Evolutionary conservation across 2,113 vertebrate genomes (phyloP).

Genomic region (Ochotona curzoniae): DNA sequence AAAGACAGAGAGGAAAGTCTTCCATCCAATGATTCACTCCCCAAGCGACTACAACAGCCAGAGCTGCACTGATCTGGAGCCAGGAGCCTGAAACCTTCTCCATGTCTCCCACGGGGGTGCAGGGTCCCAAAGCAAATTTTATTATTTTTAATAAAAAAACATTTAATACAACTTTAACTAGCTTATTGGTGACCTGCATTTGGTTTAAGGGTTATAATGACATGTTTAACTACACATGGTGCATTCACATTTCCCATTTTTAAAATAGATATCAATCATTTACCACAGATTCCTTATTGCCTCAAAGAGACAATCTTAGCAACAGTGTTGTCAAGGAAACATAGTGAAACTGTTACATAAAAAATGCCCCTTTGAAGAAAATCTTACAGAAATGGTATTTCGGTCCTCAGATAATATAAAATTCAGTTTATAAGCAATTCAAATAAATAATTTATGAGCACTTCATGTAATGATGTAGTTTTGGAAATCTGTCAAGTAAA

Average conservation of each 20-base stretch:
- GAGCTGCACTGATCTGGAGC: too few species aligned
- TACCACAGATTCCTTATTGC: slow-evolving; percentile 63
- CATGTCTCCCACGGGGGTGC: too few species aligned
- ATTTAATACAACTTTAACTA: slow-evolving; percentile 17
- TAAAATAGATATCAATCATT: slow-evolving; percentile 68
- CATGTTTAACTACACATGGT: slow-evolving; percentile 57
- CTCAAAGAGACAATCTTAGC: slow-evolving; percentile 63
- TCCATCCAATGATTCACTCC: too few species aligned
- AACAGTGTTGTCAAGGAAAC: slow-evolving; percentile 73
- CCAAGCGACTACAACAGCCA: too few species aligned
- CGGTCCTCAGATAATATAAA: slow-evolving; percentile 46
- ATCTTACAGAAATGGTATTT: slow-evolving; percentile 66
- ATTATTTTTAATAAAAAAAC: slow-evolving; percentile 12
- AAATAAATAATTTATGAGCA: slow-evolving; percentile 15
- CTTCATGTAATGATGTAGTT: not conserved
- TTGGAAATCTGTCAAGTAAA: slow-evolving; percentile 47
- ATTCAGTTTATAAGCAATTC: slow-evolving; percentile 58
- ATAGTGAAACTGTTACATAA: slow-evolving; percentile 65
- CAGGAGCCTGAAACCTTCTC: too few species aligned
- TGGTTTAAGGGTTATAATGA: slow-evolving; percentile 32
- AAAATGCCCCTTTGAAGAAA: slow-evolving; percentile 34
- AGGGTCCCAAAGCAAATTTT: slow-evolving; percentile 38
- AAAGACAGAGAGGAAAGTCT: too few species aligned
- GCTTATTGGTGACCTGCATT: not conserved
- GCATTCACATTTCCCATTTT: slow-evolving; percentile 67